Evolutionary conservation across 30 jellyfish, hydroid and myxozoan species (phyloP).

Genomic region (Aurelia sp.): DNA sequence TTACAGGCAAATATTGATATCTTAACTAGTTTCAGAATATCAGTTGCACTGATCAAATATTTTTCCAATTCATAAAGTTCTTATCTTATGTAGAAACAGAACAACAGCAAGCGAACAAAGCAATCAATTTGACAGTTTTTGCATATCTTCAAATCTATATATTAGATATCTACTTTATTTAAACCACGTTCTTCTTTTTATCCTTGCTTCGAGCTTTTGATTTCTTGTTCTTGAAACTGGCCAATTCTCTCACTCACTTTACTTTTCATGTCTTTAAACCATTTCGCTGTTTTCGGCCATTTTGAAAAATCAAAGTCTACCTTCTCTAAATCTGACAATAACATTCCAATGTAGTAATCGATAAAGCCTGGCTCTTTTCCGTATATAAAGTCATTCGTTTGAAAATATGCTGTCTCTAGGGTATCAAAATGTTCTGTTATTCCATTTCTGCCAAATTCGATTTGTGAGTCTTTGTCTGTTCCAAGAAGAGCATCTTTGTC

Average conservation of each 20-base stretch:
- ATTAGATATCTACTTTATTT: neutral
- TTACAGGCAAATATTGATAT: too few relatives aligned
- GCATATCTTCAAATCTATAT: too few relatives aligned
- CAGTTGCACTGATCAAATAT: too few relatives aligned
- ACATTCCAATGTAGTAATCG: slow-evolving; percentile 53
- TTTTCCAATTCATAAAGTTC: too few relatives aligned
- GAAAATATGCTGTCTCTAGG: slow-evolving; percentile 38
- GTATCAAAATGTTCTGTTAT: slow-evolving; percentile 34
- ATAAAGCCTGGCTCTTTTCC: slow-evolving; percentile 33
- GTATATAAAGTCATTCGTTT: slow-evolving; percentile 16
- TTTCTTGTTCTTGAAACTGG: slow-evolving; percentile 39
- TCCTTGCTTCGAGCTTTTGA: slow-evolving; percentile 7
- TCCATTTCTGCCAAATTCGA: slow-evolving; percentile 38
- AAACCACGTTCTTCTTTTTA: neutral
- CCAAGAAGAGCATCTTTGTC: slow-evolving; percentile 61
- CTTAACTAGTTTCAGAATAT: too few relatives aligned
- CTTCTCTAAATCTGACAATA: slow-evolving; percentile 42
- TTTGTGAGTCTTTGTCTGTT: slow-evolving; percentile 10
- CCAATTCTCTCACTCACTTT: slow-evolving; percentile 2
- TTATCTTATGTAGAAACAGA: too few relatives aligned
- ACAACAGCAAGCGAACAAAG: too few relatives aligned
- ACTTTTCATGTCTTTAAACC: slow-evolving; percentile 35
- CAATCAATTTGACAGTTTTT: too few relatives aligned
- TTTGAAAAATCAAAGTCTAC: slow-evolving; percentile 57
- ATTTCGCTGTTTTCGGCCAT: slow-evolving; percentile 55